These are phyloP conservation scores for Nomada flava DNA, from an alignment of 2,888 invertebrate species.

Conservation along the genomic window DNA sequence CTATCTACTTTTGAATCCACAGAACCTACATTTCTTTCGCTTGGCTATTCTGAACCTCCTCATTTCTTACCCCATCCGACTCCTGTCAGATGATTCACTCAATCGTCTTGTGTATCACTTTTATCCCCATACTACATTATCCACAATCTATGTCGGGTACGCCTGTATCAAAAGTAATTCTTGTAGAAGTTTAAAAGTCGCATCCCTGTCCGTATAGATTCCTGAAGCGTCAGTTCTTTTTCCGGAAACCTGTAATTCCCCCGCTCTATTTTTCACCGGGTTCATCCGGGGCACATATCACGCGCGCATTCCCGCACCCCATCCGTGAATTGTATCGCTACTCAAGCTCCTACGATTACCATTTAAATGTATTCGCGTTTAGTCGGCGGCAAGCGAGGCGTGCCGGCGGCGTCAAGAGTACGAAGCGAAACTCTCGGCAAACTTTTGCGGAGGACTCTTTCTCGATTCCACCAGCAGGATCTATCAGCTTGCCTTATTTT, in stretches of 20 bases:
- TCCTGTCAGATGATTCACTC: too few relatives aligned
- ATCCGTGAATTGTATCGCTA: conserved; percentile 50
- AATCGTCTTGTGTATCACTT: too few relatives aligned
- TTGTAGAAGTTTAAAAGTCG: too few relatives aligned
- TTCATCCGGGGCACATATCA: conserved; percentile 12
- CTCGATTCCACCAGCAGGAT: conserved; percentile 4
- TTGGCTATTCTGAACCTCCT: too few relatives aligned
- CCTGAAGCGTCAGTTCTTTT: neutral
- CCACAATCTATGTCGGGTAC: too few relatives aligned
- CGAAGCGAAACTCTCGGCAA: conserved; percentile 46
- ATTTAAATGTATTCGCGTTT: conserved; percentile 73
- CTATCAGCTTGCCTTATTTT: conserved; percentile 32
- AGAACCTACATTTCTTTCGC: too few relatives aligned
- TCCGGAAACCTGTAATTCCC: neutral
- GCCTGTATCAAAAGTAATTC: too few relatives aligned
- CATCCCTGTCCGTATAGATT: too few relatives aligned
- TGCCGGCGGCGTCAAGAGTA: conserved; percentile 52
- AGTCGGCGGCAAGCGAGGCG: conserved; percentile 56
- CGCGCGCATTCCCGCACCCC: conserved; percentile 27
- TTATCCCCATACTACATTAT: too few relatives aligned
- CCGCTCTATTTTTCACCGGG: neutral
- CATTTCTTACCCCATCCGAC: too few relatives aligned
- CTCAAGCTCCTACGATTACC: conserved; percentile 68
- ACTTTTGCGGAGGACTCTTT: conserved; percentile 47
- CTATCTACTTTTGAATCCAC: too few relatives aligned